Conservation (phyloP, 2,888 invertebrate species). For the Stratiomys singularior region DNA sequence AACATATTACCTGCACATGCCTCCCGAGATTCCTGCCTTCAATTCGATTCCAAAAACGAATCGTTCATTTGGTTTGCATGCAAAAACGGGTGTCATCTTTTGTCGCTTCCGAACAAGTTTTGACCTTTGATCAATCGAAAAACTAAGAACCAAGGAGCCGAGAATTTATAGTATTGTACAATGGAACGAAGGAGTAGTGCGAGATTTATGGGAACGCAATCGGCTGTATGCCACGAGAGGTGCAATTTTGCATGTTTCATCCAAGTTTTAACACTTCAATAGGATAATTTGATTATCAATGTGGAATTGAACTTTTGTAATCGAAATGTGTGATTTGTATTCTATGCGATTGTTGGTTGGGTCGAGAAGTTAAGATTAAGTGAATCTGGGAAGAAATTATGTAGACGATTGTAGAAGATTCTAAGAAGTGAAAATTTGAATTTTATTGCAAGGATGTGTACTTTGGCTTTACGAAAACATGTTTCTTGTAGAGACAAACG, state of each 20-base stretch:
- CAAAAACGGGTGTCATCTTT: conserved; percentile 44
- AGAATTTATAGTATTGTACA: conserved; percentile 30
- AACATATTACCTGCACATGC: too few relatives aligned
- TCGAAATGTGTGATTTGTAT: conserved; percentile 19
- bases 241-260: conserved; percentile 36
- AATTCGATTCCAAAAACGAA: background rate
- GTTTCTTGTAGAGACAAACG: too few relatives aligned
- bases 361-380: background rate
- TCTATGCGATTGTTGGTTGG: background rate
- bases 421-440: too few relatives aligned
- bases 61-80: conserved; percentile 40
- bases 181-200: conserved; percentile 10
- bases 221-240: conserved; percentile 32
- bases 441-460: too few relatives aligned
- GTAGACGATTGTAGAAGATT: too few relatives aligned
- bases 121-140: conserved; percentile 44
- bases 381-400: background rate
- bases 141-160: conserved; percentile 15
- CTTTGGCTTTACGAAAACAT: too few relatives aligned
- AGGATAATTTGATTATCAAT: conserved; percentile 41
- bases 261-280: conserved; percentile 34
- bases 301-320: conserved; percentile 24
- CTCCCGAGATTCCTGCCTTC: conserved; percentile 1
- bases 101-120: conserved; percentile 44
- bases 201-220: conserved; percentile 43